A percentile compares a stretch with the other conserved stretches of the same genome.
Evolutionary conservation across 2,113 vertebrate genomes (phyloP).

Genomic region (Athene noctua): DNA sequence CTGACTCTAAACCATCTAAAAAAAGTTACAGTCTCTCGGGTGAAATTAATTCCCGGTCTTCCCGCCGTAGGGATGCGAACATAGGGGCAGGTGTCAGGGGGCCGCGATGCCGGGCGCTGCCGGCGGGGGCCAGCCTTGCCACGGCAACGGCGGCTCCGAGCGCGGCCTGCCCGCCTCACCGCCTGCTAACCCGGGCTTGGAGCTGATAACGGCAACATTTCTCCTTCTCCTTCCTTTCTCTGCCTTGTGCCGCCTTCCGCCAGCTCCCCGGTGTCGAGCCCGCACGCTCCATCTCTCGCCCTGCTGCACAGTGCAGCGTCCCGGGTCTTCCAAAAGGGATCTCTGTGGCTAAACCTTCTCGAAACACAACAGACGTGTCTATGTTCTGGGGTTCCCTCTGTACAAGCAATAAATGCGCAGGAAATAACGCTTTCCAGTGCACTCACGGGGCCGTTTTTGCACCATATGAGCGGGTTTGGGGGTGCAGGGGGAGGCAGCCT

Average conservation of each 20-base stretch:
- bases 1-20: neutral
- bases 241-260: neutral
- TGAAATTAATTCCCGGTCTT: neutral
- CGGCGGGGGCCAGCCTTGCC: neutral
- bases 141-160: neutral
- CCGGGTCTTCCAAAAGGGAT: neutral
- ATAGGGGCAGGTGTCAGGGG: too few relatives aligned
- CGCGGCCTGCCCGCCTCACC: neutral
- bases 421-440: neutral
- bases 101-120: too few relatives aligned
- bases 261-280: neutral
- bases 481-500: neutral
- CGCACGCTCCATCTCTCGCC: neutral
- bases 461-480: accelerated
- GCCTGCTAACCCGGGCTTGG: neutral
- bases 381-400: neutral
- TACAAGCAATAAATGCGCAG: neutral
- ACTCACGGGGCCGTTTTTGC: neutral
- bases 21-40: too few relatives aligned
- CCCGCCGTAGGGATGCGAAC: accelerated
- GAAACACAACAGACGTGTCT: neutral
- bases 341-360: neutral
- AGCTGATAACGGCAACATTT: neutral
- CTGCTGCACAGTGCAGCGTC: accelerated
- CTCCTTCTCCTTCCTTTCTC: neutral